Percentiles rank a stretch among this genome's conserved stretches.
Evolutionary conservation across 2,113 vertebrate genomes (phyloP).

Genomic region (Ciconia maguari): DNA sequence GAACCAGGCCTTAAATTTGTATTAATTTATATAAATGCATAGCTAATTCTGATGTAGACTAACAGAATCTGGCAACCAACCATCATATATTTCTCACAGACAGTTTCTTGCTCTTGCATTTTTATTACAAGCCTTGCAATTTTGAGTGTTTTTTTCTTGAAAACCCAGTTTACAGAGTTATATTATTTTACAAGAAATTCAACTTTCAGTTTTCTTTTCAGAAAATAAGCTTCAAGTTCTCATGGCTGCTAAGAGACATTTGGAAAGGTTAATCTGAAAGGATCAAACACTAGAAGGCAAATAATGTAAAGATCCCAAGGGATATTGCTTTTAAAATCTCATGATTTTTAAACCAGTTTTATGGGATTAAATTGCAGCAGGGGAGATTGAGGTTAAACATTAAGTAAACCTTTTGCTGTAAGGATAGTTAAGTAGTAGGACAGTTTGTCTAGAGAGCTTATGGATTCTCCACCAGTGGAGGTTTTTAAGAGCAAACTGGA

Average conservation of each 20-base stretch:
- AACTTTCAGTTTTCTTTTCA: not conserved
- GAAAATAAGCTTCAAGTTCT: slow-evolving; percentile 13
- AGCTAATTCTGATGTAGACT: not conserved
- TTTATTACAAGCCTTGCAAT: not conserved
- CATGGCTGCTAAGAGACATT: slow-evolving; percentile 26
- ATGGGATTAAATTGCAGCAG: slow-evolving; percentile 30
- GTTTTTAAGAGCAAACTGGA: not conserved
- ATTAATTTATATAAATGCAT: not conserved
- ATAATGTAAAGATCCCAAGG: slow-evolving; percentile 17
- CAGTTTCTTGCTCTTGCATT: not conserved
- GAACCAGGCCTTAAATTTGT: not conserved
- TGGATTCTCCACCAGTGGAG: not conserved
- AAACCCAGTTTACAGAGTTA: not conserved
- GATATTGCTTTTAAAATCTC: slow-evolving; percentile 42
- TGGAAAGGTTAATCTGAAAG: slow-evolving; percentile 56
- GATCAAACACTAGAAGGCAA: slow-evolving; percentile 41
- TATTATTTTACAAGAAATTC: not conserved
- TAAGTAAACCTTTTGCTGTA: not conserved
- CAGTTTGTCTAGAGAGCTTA: not conserved
- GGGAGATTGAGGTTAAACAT: slow-evolving; percentile 24
- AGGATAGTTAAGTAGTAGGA: not conserved
- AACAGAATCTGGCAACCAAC: not conserved
- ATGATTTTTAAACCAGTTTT: slow-evolving; percentile 40
- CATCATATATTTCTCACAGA: not conserved
- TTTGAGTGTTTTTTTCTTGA: not conserved